These are phyloP conservation scores for Dasypolia templi DNA, from an alignment of 2,888 invertebrate genomes.

Conservation along the genomic window DNA sequence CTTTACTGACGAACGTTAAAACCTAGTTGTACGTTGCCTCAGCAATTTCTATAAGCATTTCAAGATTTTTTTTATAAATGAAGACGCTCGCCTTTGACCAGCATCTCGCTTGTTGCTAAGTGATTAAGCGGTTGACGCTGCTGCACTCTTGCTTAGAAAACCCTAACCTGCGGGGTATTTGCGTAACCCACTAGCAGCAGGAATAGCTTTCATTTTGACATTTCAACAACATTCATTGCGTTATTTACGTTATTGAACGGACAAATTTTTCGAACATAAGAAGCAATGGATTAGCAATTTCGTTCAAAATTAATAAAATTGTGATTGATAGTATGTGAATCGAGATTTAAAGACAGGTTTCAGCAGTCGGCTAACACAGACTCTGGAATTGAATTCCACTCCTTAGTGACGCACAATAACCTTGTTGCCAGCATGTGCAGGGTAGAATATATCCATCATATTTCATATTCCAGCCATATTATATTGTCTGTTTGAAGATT, in stretches of 20 bases:
- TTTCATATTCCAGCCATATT: conserved; percentile 11
- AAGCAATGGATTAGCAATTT: too few species aligned
- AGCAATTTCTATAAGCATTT: conserved; percentile 12
- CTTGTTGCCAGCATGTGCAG: background rate
- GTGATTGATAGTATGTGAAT: too few species aligned
- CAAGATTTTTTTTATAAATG: background rate
- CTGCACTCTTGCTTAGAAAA: too few species aligned
- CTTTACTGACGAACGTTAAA: conserved; percentile 48
- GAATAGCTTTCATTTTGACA: too few species aligned
- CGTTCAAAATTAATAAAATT: too few species aligned
- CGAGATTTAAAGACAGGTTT: background rate
- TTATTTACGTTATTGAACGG: too few species aligned
- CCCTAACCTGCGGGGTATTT: too few species aligned
- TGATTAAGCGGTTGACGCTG: too few species aligned
- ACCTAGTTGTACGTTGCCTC: conserved; percentile 11
- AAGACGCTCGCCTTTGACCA: background rate
- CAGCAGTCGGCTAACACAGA: background rate
- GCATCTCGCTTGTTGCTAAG: too few species aligned
- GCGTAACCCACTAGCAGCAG: too few species aligned
- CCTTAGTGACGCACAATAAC: background rate
- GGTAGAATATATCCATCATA: background rate
- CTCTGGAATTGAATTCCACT: background rate
- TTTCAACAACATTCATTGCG: too few species aligned
- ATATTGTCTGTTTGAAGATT: conserved; percentile 60
- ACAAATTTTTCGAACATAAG: too few species aligned